Evolutionary conservation across 1,140 invertebrate species (phyloP).

Genomic region (Nephila pilipes): DNA sequence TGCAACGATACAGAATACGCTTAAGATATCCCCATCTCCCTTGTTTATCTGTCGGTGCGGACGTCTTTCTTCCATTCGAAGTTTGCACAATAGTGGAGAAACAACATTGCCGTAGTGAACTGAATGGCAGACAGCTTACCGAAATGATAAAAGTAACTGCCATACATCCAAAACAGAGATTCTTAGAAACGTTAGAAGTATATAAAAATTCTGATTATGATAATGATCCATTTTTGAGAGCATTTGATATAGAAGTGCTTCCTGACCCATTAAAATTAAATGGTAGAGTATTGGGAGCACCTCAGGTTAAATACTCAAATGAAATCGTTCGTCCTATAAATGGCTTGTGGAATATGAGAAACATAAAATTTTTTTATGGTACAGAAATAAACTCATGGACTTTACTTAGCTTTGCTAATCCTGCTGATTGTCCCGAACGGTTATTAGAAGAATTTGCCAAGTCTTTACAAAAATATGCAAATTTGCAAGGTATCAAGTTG

Average conservation of each 20-base stretch:
- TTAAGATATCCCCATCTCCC: slow-evolving; percentile 79
- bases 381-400: slow-evolving; percentile 79
- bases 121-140: slow-evolving; percentile 58
- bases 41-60: slow-evolving; percentile 77
- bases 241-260: slow-evolving; percentile 78
- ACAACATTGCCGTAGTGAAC: slow-evolving; percentile 77
- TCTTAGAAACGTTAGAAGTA: slow-evolving; percentile 54
- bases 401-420: slow-evolving; percentile 74
- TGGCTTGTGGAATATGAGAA: slow-evolving; percentile 85
- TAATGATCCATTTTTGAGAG: slow-evolving; percentile 76
- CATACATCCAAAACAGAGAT: slow-evolving; percentile 78
- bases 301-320: slow-evolving; percentile 50
- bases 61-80: slow-evolving; percentile 80
- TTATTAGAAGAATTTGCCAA: slow-evolving; percentile 11
- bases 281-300: slow-evolving; percentile 76
- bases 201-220: not conserved
- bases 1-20: no score
- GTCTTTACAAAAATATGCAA: not conserved
- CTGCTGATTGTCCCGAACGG: not conserved
- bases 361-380: slow-evolving; percentile 84
- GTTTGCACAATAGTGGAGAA: slow-evolving; percentile 79
- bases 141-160: slow-evolving; percentile 78
- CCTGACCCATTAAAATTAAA: slow-evolving; percentile 65
- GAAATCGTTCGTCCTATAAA: slow-evolving; percentile 78
- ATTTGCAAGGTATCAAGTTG: not conserved